Conservation (phyloP, 92 coral and sea anemone genomes). For the Galaxea fascicularis region DNA sequence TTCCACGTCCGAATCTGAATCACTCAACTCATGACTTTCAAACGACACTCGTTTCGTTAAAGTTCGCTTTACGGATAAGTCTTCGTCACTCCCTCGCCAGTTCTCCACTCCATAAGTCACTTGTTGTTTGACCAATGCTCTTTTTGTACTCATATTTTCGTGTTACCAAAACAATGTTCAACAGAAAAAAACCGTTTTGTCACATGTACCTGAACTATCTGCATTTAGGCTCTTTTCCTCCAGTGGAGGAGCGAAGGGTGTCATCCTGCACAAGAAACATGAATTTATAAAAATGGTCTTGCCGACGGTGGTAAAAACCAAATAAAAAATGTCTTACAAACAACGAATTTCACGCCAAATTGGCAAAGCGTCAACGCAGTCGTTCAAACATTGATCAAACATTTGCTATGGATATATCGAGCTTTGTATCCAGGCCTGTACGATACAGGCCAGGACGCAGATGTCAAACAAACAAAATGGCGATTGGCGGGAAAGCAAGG, state of each 20-base stretch:
- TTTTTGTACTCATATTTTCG: slow-evolving; percentile 50
- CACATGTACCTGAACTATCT: not conserved
- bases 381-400: not conserved
- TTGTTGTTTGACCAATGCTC: slow-evolving; percentile 78
- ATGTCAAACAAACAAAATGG: slow-evolving; percentile 50
- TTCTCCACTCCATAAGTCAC: slow-evolving; percentile 57
- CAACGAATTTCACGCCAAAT: slow-evolving; percentile 26
- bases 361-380: slow-evolving; percentile 20
- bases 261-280: not conserved
- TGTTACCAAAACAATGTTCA: slow-evolving; percentile 4
- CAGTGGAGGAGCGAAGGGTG: not conserved
- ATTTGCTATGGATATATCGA: slow-evolving; percentile 53
- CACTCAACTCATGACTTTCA: slow-evolving; percentile 44
- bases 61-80: slow-evolving; percentile 20
- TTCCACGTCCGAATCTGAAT: slow-evolving; percentile 80
- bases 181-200: slow-evolving; percentile 23
- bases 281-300: not conserved
- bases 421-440: slow-evolving; percentile 53
- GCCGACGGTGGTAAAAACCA: not conserved
- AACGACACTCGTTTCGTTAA: slow-evolving; percentile 77
- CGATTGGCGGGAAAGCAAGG: not conserved
- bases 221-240: not conserved
- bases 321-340: slow-evolving; percentile 22
- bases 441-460: slow-evolving; percentile 49
- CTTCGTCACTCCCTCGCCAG: slow-evolving; percentile 40